These are phyloP conservation scores for Drosophila miranda DNA, from an alignment of 1,140 invertebrate genomes.

Conservation along the genomic window DNA sequence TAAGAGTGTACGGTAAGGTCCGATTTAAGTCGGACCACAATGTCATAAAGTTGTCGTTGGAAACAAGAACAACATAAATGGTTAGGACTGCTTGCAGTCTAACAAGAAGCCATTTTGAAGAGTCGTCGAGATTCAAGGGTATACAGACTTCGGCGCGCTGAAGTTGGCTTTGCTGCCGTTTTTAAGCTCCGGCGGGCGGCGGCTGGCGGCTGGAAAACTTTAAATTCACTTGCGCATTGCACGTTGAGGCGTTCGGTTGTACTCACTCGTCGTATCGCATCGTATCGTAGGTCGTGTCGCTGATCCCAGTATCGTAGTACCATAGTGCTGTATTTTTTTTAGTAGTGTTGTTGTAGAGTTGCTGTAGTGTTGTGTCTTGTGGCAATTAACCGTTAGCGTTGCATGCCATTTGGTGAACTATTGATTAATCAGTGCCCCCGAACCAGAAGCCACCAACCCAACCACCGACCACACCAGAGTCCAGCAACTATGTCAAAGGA, in stretches of 20 bases:
- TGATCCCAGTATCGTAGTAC: conserved; percentile 5
- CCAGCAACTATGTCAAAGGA: conserved; percentile 59
- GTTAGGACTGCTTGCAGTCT: too few species aligned
- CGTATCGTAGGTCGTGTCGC: conserved; percentile 7
- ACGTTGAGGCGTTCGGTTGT: conserved; percentile 61
- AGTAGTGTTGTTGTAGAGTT: conserved; percentile 5
- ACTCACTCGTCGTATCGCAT: not conserved
- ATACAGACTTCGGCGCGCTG: conserved; percentile 10
- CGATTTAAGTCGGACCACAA: too few species aligned
- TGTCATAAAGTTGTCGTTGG: too few species aligned
- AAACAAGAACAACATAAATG: too few species aligned
- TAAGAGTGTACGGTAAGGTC: too few species aligned
- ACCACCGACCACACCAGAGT: too few species aligned
- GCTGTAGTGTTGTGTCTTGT: conserved; percentile 26
- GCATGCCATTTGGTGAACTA: conserved; percentile 49
- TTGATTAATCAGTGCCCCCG: conserved; percentile 47
- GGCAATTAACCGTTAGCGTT: conserved; percentile 38
- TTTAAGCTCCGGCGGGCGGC: conserved; percentile 25
- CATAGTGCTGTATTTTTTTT: not conserved
- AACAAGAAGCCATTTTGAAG: too few species aligned
- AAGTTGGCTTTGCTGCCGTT: conserved; percentile 38
- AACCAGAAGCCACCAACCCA: not conserved
- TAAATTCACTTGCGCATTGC: conserved; percentile 73
- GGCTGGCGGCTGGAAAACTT: conserved; percentile 41
- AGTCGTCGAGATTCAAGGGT: conserved; percentile 22